A percentile compares a stretch with the other conserved stretches of the same genome.
phyloP scores from a whole-genome alignment of 2,797 vertebrate species.

The Pempheris klunzingeri region DNA sequence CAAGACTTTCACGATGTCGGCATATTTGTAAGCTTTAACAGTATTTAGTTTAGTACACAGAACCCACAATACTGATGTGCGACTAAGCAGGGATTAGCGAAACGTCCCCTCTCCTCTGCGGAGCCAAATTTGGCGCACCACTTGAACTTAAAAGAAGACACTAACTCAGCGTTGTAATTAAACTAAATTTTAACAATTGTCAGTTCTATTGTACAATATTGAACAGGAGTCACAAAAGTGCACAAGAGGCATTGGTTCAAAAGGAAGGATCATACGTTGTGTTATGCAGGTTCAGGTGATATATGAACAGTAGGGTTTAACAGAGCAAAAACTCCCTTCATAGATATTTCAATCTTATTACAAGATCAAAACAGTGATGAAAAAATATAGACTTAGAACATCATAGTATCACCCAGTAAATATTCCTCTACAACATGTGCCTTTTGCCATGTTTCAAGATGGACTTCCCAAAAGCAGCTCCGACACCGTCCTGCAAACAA shows the following conservation, averaged over 20 bases:
- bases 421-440: slow-evolving; percentile 63
- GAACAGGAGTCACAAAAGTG: slow-evolving; percentile 89
- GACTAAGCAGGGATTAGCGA: slow-evolving; percentile 16
- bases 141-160: slow-evolving; percentile 57
- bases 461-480: slow-evolving; percentile 38
- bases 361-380: slow-evolving; percentile 76
- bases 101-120: slow-evolving; percentile 2
- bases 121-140: background rate
- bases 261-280: slow-evolving; percentile 68
- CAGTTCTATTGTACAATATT: slow-evolving; percentile 89
- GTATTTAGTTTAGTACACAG: slow-evolving; percentile 7
- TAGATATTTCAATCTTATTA: slow-evolving; percentile 74
- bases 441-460: slow-evolving; percentile 43
- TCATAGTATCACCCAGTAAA: slow-evolving; percentile 71
- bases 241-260: slow-evolving; percentile 82
- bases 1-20: slow-evolving; percentile 34
- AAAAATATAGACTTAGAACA: slow-evolving; percentile 80
- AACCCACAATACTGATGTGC: slow-evolving; percentile 6
- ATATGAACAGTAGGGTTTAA: slow-evolving; percentile 57
- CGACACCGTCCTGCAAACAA: slow-evolving; percentile 36
- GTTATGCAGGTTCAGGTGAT: slow-evolving; percentile 60
- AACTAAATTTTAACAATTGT: slow-evolving; percentile 92
- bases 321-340: slow-evolving; percentile 63
- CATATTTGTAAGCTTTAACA: slow-evolving; percentile 25
- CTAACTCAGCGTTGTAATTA: slow-evolving; percentile 71